Base-by-base conservation (phyloP, 2,888 invertebrate species). In the Hermaeophaga mercurialis region DNA sequence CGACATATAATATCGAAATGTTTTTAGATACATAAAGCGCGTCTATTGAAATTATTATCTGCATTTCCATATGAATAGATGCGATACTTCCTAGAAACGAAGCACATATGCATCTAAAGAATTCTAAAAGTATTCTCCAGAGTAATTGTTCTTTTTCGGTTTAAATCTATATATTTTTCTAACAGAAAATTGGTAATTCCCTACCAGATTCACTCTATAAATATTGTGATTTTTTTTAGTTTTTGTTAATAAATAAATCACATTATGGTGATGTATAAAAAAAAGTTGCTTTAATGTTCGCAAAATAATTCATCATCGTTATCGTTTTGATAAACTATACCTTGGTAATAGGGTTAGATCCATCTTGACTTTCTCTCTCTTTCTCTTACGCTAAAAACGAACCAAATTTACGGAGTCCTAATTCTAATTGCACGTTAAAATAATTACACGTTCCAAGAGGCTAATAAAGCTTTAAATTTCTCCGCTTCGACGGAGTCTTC, bases 371-470 rank as follows among this genome's bases (percentile, higher is more conserved):
- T 7, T 7, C 31, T 31, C 5, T 9, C 28, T 15, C 3, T 18
- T 24, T 15, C 28, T 34, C 19, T 34, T 34, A 46, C 14, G 12
- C 5, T 19, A n/a, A n/a, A n/a, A n/a, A n/a, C 38, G 17, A 28
- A 28, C 26, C 38, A 28, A 54, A 31, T 49, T 50, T 64, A 65
- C 59, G 64, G 56, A 19, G 14, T 28, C 57, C 43, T 54, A 33
- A 62, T 59, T 58, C 61, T 62, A 64, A 66, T 67, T 67, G 64
- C 58, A 62, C 61, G 56, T 63, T 63, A 66, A 63, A 66, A 67
- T 64, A 64, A 67, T 67, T 67, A 66, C 58, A 62, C 61, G 56
- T 63, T 63, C 54, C 59, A 59, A 54, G 58, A 54, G 63, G 58
- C 58, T 66, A 60, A 66, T 61, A 56, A 33, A 46, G 47, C 47